These are phyloP conservation scores for Drosophila dives DNA, from an alignment of 2,888 invertebrate genomes.

Conservation along the genomic window DNA sequence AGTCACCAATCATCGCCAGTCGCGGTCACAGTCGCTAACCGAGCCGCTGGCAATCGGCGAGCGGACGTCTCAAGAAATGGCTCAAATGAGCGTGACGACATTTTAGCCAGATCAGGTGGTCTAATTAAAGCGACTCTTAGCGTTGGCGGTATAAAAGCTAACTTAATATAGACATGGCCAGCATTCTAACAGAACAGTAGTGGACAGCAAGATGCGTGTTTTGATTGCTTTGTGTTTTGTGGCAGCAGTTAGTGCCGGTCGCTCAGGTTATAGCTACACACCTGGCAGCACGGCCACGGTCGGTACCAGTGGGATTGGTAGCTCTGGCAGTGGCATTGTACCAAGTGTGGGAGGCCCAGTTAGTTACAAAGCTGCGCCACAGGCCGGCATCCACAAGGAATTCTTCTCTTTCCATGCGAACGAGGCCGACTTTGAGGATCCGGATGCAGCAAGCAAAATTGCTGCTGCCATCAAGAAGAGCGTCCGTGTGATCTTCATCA, in stretches of 20 bases:
- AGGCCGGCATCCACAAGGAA: constrained; percentile 69
- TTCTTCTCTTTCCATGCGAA: constrained; percentile 76
- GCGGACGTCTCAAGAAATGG: constrained; percentile 36
- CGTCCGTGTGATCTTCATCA: constrained; percentile 78
- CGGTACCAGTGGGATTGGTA: constrained; percentile 21
- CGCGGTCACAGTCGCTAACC: constrained; percentile 31
- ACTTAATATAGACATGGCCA: constrained; percentile 54
- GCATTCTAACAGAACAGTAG: constrained; percentile 69
- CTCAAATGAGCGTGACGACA: constrained; percentile 45
- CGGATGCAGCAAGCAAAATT: constrained; percentile 55
- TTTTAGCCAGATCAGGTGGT: constrained; percentile 63
- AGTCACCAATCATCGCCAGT: constrained; percentile 41
- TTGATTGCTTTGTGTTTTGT: constrained; percentile 65
- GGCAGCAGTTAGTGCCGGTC: constrained; percentile 62
- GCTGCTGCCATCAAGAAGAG: constrained; percentile 69
- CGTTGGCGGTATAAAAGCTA: constrained; percentile 79
- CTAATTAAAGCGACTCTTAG: constrained; percentile 57
- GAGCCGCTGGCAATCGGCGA: constrained; percentile 33
- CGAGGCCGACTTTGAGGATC: constrained; percentile 73
- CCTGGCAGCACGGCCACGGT: constrained; percentile 40
- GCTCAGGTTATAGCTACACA: constrained; percentile 64
- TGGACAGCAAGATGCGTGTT: constrained; percentile 62
- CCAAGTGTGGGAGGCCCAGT: constrained; percentile 56
- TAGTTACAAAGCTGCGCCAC: constrained; percentile 52
- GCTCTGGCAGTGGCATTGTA: constrained; percentile 9